Percentiles rank a stretch among this genome's conserved stretches.
Evolutionary conservation across 2,888 invertebrate species (phyloP).

Genomic region (Altica lythri): DNA sequence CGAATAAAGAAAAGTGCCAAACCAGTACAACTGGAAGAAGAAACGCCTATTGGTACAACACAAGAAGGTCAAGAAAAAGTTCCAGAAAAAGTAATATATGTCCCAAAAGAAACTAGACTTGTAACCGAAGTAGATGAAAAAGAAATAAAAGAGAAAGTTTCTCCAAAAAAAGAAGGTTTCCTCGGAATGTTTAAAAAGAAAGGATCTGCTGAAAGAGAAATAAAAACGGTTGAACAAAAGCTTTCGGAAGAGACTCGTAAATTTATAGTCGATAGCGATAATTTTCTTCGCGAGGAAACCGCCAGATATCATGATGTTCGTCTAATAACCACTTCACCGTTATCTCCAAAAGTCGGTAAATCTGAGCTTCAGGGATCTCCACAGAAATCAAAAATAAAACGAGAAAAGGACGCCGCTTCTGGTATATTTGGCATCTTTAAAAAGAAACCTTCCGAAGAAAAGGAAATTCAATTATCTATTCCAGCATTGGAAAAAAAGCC

Average conservation of each 20-base stretch:
- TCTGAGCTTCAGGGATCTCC: background rate
- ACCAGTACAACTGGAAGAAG: conserved; percentile 18
- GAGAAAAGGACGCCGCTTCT: conserved; percentile 28
- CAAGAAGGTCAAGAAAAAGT: conserved; percentile 1
- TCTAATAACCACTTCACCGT: conserved; percentile 7
- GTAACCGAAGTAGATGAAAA: background rate
- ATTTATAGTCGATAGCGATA: conserved; percentile 34
- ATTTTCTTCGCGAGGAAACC: conserved; percentile 43
- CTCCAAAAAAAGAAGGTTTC: conserved; percentile 20
- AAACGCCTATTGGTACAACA: conserved; percentile 1
- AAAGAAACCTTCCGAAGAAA: conserved; percentile 17
- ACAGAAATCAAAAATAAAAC: conserved; percentile 7
- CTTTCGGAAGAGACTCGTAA: background rate
- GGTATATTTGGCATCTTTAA: conserved; percentile 32
- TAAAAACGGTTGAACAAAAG: conserved; percentile 11
- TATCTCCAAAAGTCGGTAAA: background rate
- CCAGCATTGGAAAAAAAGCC: too few species aligned
- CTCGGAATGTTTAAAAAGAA: conserved; percentile 30
- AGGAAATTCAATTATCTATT: background rate
- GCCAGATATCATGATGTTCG: conserved; percentile 26
- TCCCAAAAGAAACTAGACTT: background rate
- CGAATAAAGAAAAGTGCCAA: conserved; percentile 16
- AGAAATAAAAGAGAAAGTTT: conserved; percentile 4
- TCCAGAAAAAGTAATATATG: conserved; percentile 8
- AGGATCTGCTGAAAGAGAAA: conserved; percentile 32